These are phyloP conservation scores for Pseudonaja textilis DNA, from an alignment of 2,113 vertebrate genomes.

Conservation along the genomic window DNA sequence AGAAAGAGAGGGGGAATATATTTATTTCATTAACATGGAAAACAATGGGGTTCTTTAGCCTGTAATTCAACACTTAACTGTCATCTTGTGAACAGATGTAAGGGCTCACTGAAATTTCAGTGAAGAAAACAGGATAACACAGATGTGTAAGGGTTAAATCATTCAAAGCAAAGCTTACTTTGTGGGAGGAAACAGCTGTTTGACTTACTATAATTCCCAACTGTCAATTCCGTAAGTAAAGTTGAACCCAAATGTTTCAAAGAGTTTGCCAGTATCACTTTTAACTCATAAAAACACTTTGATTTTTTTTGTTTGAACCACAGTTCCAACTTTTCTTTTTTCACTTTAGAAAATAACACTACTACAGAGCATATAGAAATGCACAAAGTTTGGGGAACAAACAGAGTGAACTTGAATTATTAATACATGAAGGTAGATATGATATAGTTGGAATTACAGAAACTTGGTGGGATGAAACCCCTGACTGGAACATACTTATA, in stretches of 20 bases:
- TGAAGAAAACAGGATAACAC: not conserved
- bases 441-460: too few relatives aligned
- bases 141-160: not conserved
- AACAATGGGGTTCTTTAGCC: not conserved
- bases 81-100: not conserved
- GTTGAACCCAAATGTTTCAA: not conserved
- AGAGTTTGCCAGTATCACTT: not conserved
- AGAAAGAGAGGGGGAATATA: not conserved
- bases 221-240: not conserved
- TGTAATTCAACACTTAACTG: not conserved
- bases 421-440: too few relatives aligned
- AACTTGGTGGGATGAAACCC: too few relatives aligned
- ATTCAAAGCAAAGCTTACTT: not conserved
- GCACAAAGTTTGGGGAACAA: not conserved
- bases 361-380: not conserved
- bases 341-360: not conserved
- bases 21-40: not conserved
- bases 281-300: not conserved
- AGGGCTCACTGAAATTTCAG: not conserved
- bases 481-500: too few relatives aligned
- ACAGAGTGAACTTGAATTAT: too few relatives aligned
- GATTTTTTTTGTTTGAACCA: not conserved
- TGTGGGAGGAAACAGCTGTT: not conserved
- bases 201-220: not conserved
- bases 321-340: not conserved